phyloP scores from a whole-genome alignment of 2,113 vertebrate species.

The Chlorocebus sabaeus region DNA sequence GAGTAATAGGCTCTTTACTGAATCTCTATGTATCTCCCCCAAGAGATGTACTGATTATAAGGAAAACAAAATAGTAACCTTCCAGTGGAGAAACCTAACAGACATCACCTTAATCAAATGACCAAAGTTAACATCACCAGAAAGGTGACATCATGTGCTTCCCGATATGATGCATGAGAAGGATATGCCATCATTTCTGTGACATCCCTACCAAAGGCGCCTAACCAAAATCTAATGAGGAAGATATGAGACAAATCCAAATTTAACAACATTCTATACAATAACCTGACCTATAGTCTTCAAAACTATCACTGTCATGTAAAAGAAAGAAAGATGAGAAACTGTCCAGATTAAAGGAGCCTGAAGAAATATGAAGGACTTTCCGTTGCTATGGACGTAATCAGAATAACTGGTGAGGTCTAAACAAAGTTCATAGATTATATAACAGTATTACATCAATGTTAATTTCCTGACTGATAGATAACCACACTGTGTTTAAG shows the following conservation, averaged over 20 bases:
- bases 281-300: background rate
- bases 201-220: background rate
- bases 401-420: background rate
- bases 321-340: background rate
- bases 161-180: background rate
- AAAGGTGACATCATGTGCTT: background rate
- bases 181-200: background rate
- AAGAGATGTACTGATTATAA: background rate
- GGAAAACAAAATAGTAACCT: background rate
- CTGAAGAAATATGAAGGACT: background rate
- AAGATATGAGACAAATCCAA: background rate
- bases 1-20: background rate
- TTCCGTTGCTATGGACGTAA: background rate
- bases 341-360: background rate
- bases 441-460: background rate
- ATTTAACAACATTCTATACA: background rate
- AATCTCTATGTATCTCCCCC: background rate
- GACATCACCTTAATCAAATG: background rate
- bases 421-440: background rate
- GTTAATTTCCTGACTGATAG: background rate
- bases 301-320: background rate
- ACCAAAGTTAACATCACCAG: background rate
- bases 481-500: background rate
- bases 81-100: background rate
- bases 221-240: background rate